These are phyloP conservation scores for Lasioglossum lativentre DNA, from an alignment of 2,888 invertebrate species.

Conservation along the genomic window DNA sequence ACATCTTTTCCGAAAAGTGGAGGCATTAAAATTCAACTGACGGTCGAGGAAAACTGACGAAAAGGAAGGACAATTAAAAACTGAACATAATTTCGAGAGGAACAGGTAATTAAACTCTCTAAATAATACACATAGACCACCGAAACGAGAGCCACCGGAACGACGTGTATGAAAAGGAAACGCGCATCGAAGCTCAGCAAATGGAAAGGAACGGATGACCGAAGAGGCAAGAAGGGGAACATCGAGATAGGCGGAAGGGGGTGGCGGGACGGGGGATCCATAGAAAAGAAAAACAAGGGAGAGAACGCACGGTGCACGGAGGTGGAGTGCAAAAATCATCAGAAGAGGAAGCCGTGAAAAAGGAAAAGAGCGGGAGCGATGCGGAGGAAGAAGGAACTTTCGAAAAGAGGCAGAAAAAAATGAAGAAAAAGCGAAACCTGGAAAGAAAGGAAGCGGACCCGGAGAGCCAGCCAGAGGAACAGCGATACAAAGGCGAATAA, in stretches of 20 bases:
- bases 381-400: slow-evolving; percentile 6
- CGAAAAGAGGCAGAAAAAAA: background rate
- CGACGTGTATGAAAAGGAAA: background rate
- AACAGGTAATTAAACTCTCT: background rate
- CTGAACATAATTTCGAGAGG: background rate
- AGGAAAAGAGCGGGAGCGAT: background rate
- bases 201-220: background rate
- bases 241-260: background rate
- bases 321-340: slow-evolving; percentile 1
- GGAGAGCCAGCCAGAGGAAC: slow-evolving; percentile 23
- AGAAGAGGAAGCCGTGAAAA: background rate
- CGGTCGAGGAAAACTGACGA: background rate
- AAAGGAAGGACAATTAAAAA: background rate
- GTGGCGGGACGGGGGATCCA: background rate
- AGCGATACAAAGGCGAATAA: slow-evolving; percentile 17
- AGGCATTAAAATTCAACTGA: background rate
- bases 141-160: background rate
- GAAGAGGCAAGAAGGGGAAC: background rate
- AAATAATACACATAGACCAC: background rate
- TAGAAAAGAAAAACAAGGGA: background rate
- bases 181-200: background rate
- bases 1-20: background rate
- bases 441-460: background rate
- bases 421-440: background rate
- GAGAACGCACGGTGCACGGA: background rate